Conservation (phyloP, 1,140 invertebrate species). For the Habropoda laboriosa region DNA sequence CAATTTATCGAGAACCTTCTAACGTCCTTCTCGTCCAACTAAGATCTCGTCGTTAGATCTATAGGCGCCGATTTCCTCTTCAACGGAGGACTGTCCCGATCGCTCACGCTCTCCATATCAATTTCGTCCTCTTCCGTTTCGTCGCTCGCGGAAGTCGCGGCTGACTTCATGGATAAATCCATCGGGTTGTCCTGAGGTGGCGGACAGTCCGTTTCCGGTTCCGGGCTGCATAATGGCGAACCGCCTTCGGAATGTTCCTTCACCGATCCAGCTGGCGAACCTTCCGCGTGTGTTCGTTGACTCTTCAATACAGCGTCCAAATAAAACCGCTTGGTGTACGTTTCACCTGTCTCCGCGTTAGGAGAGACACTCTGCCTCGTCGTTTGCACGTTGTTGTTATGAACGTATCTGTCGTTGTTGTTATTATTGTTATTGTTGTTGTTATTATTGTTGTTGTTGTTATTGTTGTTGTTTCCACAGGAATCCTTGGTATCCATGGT, state of each 20-base stretch:
- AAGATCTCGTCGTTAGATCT: slow-evolving; percentile 84
- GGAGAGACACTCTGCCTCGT: slow-evolving; percentile 27
- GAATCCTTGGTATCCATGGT: slow-evolving; percentile 38
- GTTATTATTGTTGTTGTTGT: slow-evolving; percentile 83
- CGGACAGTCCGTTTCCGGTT: slow-evolving; percentile 31
- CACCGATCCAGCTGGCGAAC: slow-evolving; percentile 53
- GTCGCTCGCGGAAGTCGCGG: slow-evolving; percentile 75
- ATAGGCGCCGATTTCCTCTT: slow-evolving; percentile 84
- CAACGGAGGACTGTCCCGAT: slow-evolving; percentile 81
- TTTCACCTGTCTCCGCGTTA: slow-evolving; percentile 77
- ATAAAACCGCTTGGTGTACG: slow-evolving; percentile 86
- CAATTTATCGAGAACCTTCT: background rate
- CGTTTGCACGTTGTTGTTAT: slow-evolving; percentile 71
- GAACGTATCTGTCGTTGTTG: slow-evolving; percentile 84
- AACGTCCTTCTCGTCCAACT: slow-evolving; percentile 25
- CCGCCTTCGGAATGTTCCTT: slow-evolving; percentile 71
- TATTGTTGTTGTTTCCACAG: slow-evolving; percentile 63
- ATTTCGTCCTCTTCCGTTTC: slow-evolving; percentile 78
- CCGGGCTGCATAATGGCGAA: slow-evolving; percentile 49
- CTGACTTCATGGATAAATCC: slow-evolving; percentile 84
- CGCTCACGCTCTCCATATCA: slow-evolving; percentile 83
- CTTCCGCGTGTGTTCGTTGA: slow-evolving; percentile 80
- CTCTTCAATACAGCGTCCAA: slow-evolving; percentile 88
- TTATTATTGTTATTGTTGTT: slow-evolving; percentile 73
- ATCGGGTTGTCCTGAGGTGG: slow-evolving; percentile 76